These are phyloP conservation scores for Diplosoma virens DNA, from an alignment of 23 tunicate genomes.

Conservation along the genomic window DNA sequence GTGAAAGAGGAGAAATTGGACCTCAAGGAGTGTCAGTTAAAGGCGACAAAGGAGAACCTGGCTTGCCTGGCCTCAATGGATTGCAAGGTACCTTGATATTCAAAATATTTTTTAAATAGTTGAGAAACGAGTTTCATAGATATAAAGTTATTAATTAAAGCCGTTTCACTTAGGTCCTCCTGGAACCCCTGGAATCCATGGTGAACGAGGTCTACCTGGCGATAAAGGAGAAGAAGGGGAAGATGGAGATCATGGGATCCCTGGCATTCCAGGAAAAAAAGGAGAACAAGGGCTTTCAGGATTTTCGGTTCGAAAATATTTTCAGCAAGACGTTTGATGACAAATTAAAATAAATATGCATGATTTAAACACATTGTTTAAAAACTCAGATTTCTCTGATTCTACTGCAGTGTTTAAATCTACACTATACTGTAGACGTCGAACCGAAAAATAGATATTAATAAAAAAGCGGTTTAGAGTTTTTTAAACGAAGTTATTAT, in stretches of 20 bases:
- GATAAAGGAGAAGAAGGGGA: slow-evolving; percentile 51
- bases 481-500: too few species aligned
- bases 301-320: slow-evolving; percentile 42
- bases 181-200: slow-evolving; percentile 68
- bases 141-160: neutral
- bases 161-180: slow-evolving; percentile 36
- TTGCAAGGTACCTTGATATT: slow-evolving; percentile 36
- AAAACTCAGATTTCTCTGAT: too few species aligned
- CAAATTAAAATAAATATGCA: too few species aligned
- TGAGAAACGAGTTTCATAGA: neutral
- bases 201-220: slow-evolving; percentile 58
- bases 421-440: too few species aligned
- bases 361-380: too few species aligned
- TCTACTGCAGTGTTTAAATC: too few species aligned
- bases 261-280: slow-evolving; percentile 67
- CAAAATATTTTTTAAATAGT: neutral
- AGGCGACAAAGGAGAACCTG: slow-evolving; percentile 77
- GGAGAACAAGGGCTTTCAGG: slow-evolving; percentile 84
- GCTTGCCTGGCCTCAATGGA: slow-evolving; percentile 70
- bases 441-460: too few species aligned
- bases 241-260: slow-evolving; percentile 49
- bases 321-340: too few species aligned
- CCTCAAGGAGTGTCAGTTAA: slow-evolving; percentile 34
- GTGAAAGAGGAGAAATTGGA: slow-evolving; percentile 65
- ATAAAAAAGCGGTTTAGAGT: too few species aligned